Evolutionary conservation across 2,113 vertebrate species (phyloP).

Genomic region (Pampusana beccarii): DNA sequence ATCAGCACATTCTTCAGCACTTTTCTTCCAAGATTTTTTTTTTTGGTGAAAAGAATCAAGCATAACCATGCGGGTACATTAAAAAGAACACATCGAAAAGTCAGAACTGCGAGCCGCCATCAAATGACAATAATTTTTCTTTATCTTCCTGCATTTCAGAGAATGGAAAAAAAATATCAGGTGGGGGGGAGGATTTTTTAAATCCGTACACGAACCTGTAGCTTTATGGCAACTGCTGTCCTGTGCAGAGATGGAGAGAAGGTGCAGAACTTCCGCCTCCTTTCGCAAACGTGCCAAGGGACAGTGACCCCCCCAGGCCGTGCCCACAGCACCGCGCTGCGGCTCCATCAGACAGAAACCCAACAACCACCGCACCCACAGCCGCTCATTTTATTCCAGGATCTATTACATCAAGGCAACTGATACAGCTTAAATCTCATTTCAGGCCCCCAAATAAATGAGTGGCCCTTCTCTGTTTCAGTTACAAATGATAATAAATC

Average conservation of each 20-base stretch:
- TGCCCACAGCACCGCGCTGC: background rate
- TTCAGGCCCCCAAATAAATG: background rate
- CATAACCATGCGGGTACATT: background rate
- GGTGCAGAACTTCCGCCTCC: background rate
- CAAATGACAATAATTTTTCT: background rate
- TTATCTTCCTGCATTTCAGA: background rate
- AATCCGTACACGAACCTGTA: background rate
- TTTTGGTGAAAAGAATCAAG: background rate
- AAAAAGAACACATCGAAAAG: background rate
- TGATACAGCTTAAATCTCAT: background rate
- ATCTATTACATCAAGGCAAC: background rate
- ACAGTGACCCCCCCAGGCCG: background rate
- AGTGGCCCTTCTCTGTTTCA: background rate
- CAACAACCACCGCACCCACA: background rate
- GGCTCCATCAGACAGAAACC: background rate
- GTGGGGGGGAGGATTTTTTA: background rate
- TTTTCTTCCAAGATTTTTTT: background rate
- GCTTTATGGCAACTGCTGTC: background rate
- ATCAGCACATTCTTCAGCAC: slow-evolving; percentile 68
- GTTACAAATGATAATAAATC: background rate
- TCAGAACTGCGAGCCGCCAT: background rate
- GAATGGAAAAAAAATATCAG: background rate
- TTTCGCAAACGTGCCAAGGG: background rate
- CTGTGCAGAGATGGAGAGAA: background rate
- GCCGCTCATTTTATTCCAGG: background rate